Evolutionary conservation across 2,113 vertebrate species (phyloP).

Genomic region (Zapus hudsonius): DNA sequence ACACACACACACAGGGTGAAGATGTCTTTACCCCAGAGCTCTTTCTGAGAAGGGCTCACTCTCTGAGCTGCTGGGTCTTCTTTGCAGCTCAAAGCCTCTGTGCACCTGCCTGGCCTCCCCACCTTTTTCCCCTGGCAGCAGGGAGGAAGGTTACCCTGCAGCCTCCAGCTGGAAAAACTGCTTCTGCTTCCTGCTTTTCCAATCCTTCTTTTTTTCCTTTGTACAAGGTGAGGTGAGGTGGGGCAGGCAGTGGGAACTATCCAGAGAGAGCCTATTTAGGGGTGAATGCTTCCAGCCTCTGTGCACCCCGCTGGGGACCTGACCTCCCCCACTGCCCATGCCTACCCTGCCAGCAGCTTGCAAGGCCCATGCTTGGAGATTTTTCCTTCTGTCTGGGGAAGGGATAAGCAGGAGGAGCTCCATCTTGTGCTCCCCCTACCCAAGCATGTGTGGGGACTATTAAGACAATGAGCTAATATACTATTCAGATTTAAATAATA

Average conservation of each 20-base stretch:
- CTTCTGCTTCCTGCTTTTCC: not conserved
- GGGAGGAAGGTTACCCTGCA: too few species aligned
- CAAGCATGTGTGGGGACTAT: conserved; percentile 68
- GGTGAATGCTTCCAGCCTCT: not conserved
- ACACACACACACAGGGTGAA: not conserved
- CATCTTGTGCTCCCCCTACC: not conserved
- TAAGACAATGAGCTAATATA: conserved; percentile 83
- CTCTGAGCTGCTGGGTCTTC: not conserved
- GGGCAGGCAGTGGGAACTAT: not conserved
- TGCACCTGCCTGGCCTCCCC: rapidly evolving
- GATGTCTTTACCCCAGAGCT: not conserved
- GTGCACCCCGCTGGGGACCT: not conserved
- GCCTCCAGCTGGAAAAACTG: not conserved
- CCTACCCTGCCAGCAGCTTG: not conserved
- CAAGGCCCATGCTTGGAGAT: rapidly evolving
- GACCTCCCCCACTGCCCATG: rapidly evolving
- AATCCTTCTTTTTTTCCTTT: not conserved
- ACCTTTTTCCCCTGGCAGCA: too few species aligned
- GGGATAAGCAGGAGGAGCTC: not conserved
- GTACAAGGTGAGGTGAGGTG: rapidly evolving
- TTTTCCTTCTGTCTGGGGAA: conserved; percentile 35
- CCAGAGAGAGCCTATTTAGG: not conserved
- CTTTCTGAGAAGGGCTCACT: not conserved
- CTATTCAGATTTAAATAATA: conserved; percentile 83
- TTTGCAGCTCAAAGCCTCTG: not conserved